Base-by-base conservation (phyloP, 2,797 vertebrate genomes). In the Yasuhikotakia modesta region DNA sequence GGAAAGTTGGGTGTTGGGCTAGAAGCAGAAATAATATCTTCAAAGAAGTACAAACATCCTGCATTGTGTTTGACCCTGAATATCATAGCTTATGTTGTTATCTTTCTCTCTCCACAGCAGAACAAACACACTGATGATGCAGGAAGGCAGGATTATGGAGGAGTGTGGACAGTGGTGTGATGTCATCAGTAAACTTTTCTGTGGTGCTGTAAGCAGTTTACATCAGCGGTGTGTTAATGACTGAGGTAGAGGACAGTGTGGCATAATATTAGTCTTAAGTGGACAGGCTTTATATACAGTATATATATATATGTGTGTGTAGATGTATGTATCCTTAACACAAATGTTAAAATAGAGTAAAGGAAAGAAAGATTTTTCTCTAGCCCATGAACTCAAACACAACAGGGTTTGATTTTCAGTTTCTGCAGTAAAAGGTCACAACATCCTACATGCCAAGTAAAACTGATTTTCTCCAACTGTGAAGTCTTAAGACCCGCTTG, bases 401-500 rank as follows among this genome's bases (percentile, higher is more conserved):
- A 32, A 70, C 32, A 53, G 21, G 13, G 17, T 65, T 72, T 73
- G 21, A 69, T 71, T 78, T 80, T 76, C 72, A 57, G 19, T 74
- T 76, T 60, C 70, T 57, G 17, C 45, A 27, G 67, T 58, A 8
- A 84, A 82, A 76, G 77, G 74, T 83, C 61, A 82, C 6, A 70
- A 76, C 65, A 63, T 65, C 77, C 71, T 66, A 58, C 73, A 80
- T 79, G 71, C 50, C 39, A 48, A 70, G 79, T 65, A 46, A 71
- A 81, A 81, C 32, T 64, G 75, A 73, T 79, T 70, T 83, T 65
- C 73, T 74, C 61, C 64, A 76, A 60, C 67, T 30, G 57, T 69
- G 57, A 67, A 61, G 60, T 55, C 60, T 22, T 21, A 32, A 57
- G 70, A 75, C 73, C 77, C 45, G 64, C 74, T 76, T 55, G 79